phyloP scores from a whole-genome alignment of 2,888 invertebrate genomes.

The Linnaemya tessellans region DNA sequence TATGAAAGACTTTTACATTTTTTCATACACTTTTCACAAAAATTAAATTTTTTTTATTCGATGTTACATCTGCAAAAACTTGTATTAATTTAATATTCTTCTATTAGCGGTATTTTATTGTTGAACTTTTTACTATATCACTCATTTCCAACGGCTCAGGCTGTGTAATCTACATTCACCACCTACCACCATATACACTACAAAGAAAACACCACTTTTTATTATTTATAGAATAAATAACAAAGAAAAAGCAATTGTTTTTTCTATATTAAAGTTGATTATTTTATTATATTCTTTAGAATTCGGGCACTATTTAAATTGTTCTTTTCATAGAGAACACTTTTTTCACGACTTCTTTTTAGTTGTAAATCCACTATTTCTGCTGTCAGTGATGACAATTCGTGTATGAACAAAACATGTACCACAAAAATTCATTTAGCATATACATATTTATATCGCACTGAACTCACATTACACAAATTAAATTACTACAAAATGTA shows the following conservation, averaged over 20 bases:
- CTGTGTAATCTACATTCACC: conserved; percentile 8
- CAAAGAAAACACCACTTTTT: conserved; percentile 16
- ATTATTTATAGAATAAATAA: neutral
- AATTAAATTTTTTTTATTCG: conserved; percentile 38
- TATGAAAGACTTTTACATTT: neutral
- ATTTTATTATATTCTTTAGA: neutral
- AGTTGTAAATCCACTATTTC: conserved; percentile 25
- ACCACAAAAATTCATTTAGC: neutral
- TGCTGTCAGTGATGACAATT: conserved; percentile 30
- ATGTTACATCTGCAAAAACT: neutral
- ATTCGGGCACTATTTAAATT: no score
- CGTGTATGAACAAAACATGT: neutral
- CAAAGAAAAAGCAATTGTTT: neutral
- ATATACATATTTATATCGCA: neutral
- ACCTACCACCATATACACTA: neutral
- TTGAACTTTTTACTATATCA: neutral
- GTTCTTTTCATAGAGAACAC: neutral
- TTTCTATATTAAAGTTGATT: neutral
- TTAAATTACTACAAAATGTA: neutral
- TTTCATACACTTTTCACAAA: conserved; percentile 45
- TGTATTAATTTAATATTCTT: neutral
- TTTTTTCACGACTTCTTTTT: conserved; percentile 17
- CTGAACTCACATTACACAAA: neutral
- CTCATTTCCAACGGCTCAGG: neutral
- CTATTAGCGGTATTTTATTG: neutral